Evolutionary conservation across 2,113 vertebrate genomes (phyloP).

Genomic region (Corythornis vintsioides): DNA sequence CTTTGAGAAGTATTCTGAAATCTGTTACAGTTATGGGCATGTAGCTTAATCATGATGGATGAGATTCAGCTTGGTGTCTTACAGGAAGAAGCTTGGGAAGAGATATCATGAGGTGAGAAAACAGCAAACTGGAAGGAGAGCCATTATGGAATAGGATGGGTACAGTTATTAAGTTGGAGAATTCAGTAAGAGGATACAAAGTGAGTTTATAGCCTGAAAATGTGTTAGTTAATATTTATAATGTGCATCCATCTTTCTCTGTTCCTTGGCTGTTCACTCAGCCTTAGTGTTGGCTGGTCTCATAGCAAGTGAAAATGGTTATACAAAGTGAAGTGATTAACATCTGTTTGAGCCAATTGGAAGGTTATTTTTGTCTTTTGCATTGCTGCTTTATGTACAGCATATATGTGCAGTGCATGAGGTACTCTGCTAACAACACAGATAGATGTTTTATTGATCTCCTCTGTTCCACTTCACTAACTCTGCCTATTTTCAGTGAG

Average conservation of each 20-base stretch:
- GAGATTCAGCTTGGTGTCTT: neutral
- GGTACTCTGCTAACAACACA: neutral
- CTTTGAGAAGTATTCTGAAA: neutral
- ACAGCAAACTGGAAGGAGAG: neutral
- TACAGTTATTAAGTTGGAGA: neutral
- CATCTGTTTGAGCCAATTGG: neutral
- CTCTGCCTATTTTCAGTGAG: neutral
- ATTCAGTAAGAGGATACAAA: neutral
- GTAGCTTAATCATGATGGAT: neutral
- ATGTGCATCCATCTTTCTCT: neutral
- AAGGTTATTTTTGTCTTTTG: neutral
- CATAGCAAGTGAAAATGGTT: neutral
- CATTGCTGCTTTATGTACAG: neutral
- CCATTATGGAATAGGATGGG: neutral
- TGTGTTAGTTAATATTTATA: neutral
- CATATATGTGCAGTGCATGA: neutral
- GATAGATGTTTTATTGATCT: slow-evolving; percentile 36
- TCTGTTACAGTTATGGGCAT: neutral
- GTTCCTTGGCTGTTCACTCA: neutral
- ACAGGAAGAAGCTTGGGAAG: neutral
- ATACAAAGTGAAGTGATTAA: neutral
- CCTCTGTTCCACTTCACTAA: neutral
- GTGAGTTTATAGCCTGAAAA: neutral
- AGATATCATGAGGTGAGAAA: neutral
- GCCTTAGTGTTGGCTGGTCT: neutral